phyloP scores from a whole-genome alignment of 2,888 invertebrate genomes.

The Melanostoma mellinum region DNA sequence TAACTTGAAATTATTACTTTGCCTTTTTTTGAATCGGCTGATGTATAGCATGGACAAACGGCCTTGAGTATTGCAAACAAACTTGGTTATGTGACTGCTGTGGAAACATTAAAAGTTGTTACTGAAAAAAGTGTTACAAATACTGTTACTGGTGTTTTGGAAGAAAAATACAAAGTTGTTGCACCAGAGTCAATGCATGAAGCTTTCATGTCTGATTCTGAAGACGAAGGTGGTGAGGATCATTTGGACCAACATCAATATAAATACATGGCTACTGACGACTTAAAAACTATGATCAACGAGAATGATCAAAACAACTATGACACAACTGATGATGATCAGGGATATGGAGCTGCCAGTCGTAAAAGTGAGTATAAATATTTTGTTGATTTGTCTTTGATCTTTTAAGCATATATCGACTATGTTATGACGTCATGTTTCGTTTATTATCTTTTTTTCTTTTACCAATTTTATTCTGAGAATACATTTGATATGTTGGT shows the following conservation, averaged over 20 bases:
- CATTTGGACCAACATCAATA: conserved; percentile 86
- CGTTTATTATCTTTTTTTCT: neutral
- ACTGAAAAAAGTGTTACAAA: conserved; percentile 90
- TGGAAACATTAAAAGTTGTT: conserved; percentile 96
- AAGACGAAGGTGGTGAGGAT: conserved; percentile 96
- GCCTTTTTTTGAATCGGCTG: neutral
- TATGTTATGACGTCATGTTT: neutral
- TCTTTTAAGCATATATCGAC: no score
- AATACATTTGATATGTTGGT: no score
- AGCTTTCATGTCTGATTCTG: conserved; percentile 98
- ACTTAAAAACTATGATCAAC: conserved; percentile 85
- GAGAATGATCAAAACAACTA: conserved; percentile 89
- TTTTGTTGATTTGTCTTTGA: neutral
- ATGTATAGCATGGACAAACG: conserved; percentile 94
- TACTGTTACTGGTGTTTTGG: conserved; percentile 83
- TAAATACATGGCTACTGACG: conserved; percentile 91
- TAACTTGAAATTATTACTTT: neutral
- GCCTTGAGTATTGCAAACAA: conserved; percentile 97
- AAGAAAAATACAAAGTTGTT: conserved; percentile 98
- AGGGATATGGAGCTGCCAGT: conserved; percentile 77
- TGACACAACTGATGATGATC: conserved; percentile 86
- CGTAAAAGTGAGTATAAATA: conserved; percentile 45
- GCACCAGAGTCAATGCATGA: conserved; percentile 99
- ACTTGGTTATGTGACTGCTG: conserved; percentile 98
- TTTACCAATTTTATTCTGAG: no score